Conservation (phyloP, 2,797 vertebrate species). For the Manis crassicaudata region DNA sequence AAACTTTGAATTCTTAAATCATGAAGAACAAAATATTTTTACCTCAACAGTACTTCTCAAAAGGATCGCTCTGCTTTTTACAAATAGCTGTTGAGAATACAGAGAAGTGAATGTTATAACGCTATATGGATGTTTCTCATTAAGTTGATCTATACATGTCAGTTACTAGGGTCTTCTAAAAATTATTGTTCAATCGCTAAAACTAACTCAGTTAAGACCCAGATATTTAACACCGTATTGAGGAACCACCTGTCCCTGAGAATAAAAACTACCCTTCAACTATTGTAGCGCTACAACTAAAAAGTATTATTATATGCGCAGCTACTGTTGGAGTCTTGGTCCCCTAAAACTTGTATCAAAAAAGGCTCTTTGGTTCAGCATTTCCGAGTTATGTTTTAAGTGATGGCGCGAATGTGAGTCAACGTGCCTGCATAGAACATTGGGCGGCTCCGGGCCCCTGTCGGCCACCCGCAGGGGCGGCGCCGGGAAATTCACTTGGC, state of each 20-base stretch:
- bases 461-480: neutral
- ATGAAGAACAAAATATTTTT: neutral
- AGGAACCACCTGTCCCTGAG: neutral
- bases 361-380: neutral
- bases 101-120: neutral
- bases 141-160: neutral
- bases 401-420: neutral
- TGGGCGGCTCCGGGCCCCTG: neutral
- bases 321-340: neutral
- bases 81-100: neutral
- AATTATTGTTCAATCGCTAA: neutral
- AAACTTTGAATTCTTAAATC: neutral
- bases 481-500: neutral
- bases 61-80: neutral
- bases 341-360: neutral
- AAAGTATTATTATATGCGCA: neutral
- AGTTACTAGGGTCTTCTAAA: neutral
- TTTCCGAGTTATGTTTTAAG: neutral
- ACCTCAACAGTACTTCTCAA: neutral
- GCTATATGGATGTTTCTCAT: neutral
- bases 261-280: neutral
- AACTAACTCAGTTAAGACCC: neutral
- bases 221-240: neutral
- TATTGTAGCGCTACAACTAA: neutral
- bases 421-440: accelerated